phyloP scores from a whole-genome alignment of 2,797 vertebrate genomes.

The Enteromius argenteus region DNA sequence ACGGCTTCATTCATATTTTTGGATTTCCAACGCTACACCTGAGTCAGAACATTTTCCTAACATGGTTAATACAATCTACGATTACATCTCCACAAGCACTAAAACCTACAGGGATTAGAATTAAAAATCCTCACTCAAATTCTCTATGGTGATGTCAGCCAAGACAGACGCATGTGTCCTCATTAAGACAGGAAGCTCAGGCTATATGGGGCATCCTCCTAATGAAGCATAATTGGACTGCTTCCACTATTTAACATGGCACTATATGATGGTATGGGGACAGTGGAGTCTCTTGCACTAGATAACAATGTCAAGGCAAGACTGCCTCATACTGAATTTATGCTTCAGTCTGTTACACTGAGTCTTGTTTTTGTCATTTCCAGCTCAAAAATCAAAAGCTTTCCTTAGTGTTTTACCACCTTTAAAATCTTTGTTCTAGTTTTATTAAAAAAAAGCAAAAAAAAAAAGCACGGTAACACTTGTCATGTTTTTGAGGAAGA shows the following conservation, averaged over 20 bases:
- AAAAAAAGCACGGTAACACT: constrained; percentile 39
- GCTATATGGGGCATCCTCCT: constrained; percentile 54
- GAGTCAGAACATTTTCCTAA: not conserved
- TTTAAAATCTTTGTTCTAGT: constrained; percentile 46
- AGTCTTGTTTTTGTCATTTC: constrained; percentile 46
- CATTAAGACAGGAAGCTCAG: constrained; percentile 51
- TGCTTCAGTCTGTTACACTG: constrained; percentile 18
- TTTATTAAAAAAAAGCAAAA: constrained; percentile 14
- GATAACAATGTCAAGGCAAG: constrained; percentile 47
- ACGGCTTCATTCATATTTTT: not conserved
- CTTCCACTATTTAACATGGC: constrained; percentile 57
- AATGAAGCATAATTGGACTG: constrained; percentile 59
- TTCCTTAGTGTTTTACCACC: constrained; percentile 31
- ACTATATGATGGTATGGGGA: constrained; percentile 45
- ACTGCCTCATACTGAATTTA: not conserved
- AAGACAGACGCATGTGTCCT: constrained; percentile 53
- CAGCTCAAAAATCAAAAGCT: constrained; percentile 42
- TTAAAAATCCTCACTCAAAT: constrained; percentile 32
- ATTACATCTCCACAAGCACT: constrained; percentile 34
- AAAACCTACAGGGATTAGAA: constrained; percentile 29
- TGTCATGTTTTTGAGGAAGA: constrained; percentile 50
- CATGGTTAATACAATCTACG: constrained; percentile 7
- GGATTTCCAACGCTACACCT: not conserved
- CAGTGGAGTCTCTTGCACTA: constrained; percentile 44
- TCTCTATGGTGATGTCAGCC: constrained; percentile 49